These are phyloP conservation scores for Lucifuga dentata DNA, from an alignment of 2,113 vertebrate genomes.

Conservation along the genomic window DNA sequence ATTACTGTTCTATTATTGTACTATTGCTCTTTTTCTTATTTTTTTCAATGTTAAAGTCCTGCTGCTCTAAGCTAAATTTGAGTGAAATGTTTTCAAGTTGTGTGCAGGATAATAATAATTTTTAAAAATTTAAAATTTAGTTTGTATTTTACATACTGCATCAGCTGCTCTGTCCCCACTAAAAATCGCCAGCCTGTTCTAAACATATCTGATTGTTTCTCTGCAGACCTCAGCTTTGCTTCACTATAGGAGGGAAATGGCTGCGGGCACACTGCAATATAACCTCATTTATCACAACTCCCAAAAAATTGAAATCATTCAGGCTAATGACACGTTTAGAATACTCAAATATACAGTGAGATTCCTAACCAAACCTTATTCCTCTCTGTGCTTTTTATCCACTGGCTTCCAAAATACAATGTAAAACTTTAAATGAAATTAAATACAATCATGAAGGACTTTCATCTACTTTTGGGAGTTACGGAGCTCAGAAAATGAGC, in stretches of 20 bases:
- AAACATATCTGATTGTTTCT: not conserved
- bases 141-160: not conserved
- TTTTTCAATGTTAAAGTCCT: no score
- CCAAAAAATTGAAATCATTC: not conserved
- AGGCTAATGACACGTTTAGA: not conserved
- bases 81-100: no score
- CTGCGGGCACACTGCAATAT: not conserved
- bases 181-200: not conserved
- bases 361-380: not conserved
- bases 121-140: not conserved
- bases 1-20: no score
- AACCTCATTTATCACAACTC: not conserved
- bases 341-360: no score
- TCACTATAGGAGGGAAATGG: not conserved
- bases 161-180: not conserved
- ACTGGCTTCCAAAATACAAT: no score
- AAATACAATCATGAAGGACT: not conserved
- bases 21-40: no score
- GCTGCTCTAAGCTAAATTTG: no score
- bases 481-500: not conserved
- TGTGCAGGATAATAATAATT: no score
- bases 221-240: not conserved
- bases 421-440: conserved; percentile 9
- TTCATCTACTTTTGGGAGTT: conserved; percentile 27
- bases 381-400: not conserved